Conservation (phyloP, 1,140 invertebrate species). For the Hydropsyche tenuis region DNA sequence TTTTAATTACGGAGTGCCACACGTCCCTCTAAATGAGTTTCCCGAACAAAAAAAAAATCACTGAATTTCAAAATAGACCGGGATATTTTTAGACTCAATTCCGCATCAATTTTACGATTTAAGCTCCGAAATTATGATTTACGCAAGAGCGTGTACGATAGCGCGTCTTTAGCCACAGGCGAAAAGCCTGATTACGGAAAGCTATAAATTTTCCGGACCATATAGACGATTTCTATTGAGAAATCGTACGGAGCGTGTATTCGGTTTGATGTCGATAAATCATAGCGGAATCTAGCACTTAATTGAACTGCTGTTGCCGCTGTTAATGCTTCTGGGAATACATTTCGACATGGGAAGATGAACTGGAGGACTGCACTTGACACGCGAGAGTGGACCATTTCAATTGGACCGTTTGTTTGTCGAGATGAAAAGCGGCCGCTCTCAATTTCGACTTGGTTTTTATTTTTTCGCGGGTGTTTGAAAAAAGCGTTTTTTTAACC, state of each 20-base stretch:
- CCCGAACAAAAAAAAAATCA: background rate
- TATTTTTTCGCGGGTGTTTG: too few relatives aligned
- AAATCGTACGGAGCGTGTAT: background rate
- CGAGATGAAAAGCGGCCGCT: background rate
- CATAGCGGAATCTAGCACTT: slow-evolving; percentile 2
- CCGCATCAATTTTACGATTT: too few relatives aligned
- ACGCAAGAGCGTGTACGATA: background rate
- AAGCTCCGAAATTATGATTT: too few relatives aligned
- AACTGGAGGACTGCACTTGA: slow-evolving; percentile 2
- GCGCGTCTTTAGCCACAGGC: background rate
- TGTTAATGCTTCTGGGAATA: background rate
- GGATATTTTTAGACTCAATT: too few relatives aligned
- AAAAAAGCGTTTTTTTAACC: background rate
- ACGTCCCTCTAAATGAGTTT: background rate
- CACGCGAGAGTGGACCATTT: background rate
- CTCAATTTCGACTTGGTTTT: too few relatives aligned
- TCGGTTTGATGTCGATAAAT: background rate
- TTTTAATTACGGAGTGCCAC: slow-evolving; percentile 32
- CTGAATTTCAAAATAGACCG: background rate
- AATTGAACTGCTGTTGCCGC: background rate
- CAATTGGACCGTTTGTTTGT: slow-evolving; percentile 15
- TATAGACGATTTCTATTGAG: background rate
- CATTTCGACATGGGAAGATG: slow-evolving; percentile 11
- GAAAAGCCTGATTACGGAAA: background rate
- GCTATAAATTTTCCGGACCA: background rate